Evolutionary conservation across 2,888 invertebrate genomes (phyloP), one percentile per base, ranked within the genome.

Genomic region (Drosophila stalkeri): DNA sequence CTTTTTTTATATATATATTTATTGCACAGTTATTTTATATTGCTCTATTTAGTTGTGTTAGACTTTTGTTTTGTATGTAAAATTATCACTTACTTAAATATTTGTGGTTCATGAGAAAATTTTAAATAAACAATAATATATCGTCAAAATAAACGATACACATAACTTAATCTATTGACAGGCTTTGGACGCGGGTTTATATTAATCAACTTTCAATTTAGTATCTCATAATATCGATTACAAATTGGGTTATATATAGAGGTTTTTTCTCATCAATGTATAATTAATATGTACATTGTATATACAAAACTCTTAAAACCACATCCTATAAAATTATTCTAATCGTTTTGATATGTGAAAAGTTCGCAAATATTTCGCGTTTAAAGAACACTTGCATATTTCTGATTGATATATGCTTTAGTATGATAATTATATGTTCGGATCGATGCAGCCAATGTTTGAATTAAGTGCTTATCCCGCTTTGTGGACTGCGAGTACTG

Each of bases 351-450:
- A 44, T 41, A 60, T 74, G 62, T 65, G 69, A 62, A 56, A 68
- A 65, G 61, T 59, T 68, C 43, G 49, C 69, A 67, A 73, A 51
- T 70, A 44, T 55, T 55, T 44, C 41, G 55, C 31, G 1, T 75
- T 92, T 92, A 93, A 79, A 93, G 92, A 72, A 93, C 92, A 83
- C 85, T 91, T 23, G 95, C 95, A 94, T 96, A 96, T 94, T 96
- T 95, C 94, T 95, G 95, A 93, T 96, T 95, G 92, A 96, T 95
- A 88, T 96, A 95, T 87, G 96, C 96, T 93, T 95, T 96, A 90
- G 95, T 95, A 93, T 96, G 96, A 93, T 96, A 96, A 80, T 95
- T 95, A 86, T 96, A 95, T 93, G 96, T 96, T 79, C 95, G 94
- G 82, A 96, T 96, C 80, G 95, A 95, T 77, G 94, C 94, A 72